Evolutionary conservation across 2,113 vertebrate genomes (phyloP), one percentile per base, ranked within the genome.

Genomic region (Mohoua ochrocephala): DNA sequence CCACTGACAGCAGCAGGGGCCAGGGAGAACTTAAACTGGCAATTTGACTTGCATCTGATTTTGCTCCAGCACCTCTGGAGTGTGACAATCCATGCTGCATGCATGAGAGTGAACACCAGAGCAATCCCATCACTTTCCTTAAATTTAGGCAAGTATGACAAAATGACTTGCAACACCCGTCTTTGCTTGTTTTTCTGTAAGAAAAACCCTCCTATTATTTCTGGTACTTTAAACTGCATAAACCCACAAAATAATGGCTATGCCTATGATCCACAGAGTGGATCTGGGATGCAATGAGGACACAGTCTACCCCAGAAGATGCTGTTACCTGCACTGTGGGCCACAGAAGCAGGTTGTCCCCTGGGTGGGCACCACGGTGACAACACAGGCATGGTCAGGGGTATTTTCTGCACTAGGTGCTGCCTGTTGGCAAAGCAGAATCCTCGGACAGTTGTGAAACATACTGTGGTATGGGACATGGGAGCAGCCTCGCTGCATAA

Each of bases 1-100:
- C 79, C 67, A 54, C 71, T 31, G 68, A 68, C 70, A 83, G 45
- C 35, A 89, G 70, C 63, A 74, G 39, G 70, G 90, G 67, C 82
- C 59, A 68, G 24, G 52, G 75, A 63, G 53, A 61, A 70, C 88
- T 85, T 65, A 77, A 79, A 53, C 59, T 80, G 82, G 59, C 59
- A 73, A 56, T 92, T 83, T 83, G 67, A 42, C 49, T 94, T 73
- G 49, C 71, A 54, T 74, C 84, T 93, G 33, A 27, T 84, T 91
- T 84, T 89, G 56, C 70, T 93, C 44, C 42, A 49, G 73, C 42
- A 80, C 63, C 71, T 83, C 63, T 86, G 71, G 49, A 70, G 64
- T 69, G 50, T 84, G 42, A 50, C 59, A 69, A 21, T 80, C 68
- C n/a, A 5, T 57, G 65, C 59, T 74, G 35, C 59, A 73, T 24